Percentiles rank a stretch among this genome's conserved stretches.
phyloP scores from a whole-genome alignment of 2,113 vertebrate species.

The Entelurus aequoreus region DNA sequence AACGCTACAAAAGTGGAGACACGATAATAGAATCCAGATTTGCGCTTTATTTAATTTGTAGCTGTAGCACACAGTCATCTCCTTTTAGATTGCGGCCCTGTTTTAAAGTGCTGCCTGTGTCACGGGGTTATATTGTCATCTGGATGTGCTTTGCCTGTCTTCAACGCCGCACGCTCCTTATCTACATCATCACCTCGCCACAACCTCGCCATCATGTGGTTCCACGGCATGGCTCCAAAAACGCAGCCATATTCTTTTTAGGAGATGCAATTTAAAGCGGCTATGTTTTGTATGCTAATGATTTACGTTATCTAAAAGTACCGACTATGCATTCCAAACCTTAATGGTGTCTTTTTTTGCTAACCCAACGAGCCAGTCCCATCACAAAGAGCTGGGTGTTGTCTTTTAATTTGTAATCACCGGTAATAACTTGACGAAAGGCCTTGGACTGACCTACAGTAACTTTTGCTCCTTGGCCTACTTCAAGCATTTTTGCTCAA shows the following conservation, averaged over 20 bases:
- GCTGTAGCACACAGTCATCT: conserved; percentile 65
- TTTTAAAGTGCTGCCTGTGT: conserved; percentile 60
- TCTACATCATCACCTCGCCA: conserved; percentile 47
- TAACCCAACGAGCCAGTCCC: neutral
- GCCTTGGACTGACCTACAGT: too few relatives aligned
- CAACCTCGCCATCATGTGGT: conserved; percentile 53
- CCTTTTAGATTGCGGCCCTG: conserved; percentile 66
- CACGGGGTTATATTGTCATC: conserved; percentile 61
- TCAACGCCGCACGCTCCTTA: conserved; percentile 55
- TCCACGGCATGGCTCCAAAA: conserved; percentile 48
- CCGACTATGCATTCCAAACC: conserved; percentile 17
- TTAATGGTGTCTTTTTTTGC: conserved; percentile 1
- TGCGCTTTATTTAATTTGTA: conserved; percentile 75
- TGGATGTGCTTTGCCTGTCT: conserved; percentile 69
- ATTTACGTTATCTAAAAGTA: conserved; percentile 12
- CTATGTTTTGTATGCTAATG: conserved; percentile 32
- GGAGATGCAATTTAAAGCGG: conserved; percentile 26
- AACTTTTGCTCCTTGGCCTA: too few relatives aligned
- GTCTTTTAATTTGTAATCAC: neutral
- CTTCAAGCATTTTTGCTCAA: too few relatives aligned
- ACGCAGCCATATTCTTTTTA: conserved; percentile 17
- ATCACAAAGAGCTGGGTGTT: neutral
- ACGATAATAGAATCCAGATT: conserved; percentile 73
- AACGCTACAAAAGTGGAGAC: conserved; percentile 70
- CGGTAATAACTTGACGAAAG: too few relatives aligned